Evolutionary conservation across 2,113 vertebrate species (phyloP).

Genomic region (Eurypyga helias): DNA sequence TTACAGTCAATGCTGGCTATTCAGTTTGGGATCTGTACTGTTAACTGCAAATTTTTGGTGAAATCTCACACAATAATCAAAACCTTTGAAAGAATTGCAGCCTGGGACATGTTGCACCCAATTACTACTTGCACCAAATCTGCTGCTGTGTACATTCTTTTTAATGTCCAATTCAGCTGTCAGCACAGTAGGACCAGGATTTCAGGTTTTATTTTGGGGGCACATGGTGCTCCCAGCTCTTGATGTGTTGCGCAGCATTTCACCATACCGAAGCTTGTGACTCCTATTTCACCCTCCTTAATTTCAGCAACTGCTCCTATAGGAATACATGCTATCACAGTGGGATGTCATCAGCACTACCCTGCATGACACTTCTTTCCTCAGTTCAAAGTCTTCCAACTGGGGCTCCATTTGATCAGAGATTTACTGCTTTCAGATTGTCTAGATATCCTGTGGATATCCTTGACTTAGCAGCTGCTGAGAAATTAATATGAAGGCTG

Average conservation of each 20-base stretch:
- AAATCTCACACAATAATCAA: not conserved
- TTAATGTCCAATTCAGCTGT: not conserved
- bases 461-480: not conserved
- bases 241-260: not conserved
- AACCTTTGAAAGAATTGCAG: not conserved
- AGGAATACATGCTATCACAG: not conserved
- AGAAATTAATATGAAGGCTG: not conserved
- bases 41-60: not conserved
- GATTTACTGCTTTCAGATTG: not conserved
- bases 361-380: not conserved
- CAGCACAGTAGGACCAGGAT: not conserved
- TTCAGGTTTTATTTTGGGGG: not conserved
- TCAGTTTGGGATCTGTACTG: not conserved
- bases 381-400: not conserved
- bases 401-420: not conserved
- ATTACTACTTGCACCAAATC: not conserved
- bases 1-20: not conserved
- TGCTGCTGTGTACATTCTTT: not conserved
- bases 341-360: not conserved
- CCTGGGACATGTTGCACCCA: not conserved
- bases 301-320: not conserved
- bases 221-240: not conserved
- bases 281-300: not conserved
- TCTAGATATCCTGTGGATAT: not conserved
- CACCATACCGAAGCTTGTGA: not conserved